phyloP scores from a whole-genome alignment of 2,888 invertebrate genomes.

The Polymixis lichenea region DNA sequence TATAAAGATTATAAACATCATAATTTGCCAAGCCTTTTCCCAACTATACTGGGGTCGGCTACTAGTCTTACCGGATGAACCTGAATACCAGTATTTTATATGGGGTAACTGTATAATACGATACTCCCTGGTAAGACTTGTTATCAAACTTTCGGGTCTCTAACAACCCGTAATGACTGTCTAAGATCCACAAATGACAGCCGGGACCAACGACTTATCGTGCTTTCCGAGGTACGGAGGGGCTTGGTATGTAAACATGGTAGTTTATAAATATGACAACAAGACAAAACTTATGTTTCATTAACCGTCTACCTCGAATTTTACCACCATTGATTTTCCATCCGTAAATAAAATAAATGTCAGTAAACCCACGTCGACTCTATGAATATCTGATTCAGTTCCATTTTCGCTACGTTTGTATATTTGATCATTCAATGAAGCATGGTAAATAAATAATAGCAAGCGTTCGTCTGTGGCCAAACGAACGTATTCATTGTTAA shows the following conservation, averaged over 20 bases:
- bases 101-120: too few species aligned
- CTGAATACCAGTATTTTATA: too few species aligned
- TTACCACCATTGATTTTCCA: neutral
- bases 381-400: slow-evolving; percentile 11
- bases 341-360: neutral
- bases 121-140: too few species aligned
- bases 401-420: neutral
- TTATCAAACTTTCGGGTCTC: too few species aligned
- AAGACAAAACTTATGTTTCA: neutral
- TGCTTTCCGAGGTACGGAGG: too few species aligned
- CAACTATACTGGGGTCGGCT: too few species aligned
- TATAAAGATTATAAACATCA: neutral
- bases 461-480: slow-evolving; percentile 12
- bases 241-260: too few species aligned
- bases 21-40: too few species aligned
- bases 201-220: too few species aligned
- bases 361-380: neutral
- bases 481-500: neutral
- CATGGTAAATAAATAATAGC: slow-evolving; percentile 8
- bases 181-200: too few species aligned
- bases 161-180: too few species aligned
- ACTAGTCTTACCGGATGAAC: too few species aligned
- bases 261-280: neutral
- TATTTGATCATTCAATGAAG: slow-evolving; percentile 30
- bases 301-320: neutral